Evolutionary conservation across 2,113 vertebrate species (phyloP).

Genomic region (Galemys pyrenaicus): DNA sequence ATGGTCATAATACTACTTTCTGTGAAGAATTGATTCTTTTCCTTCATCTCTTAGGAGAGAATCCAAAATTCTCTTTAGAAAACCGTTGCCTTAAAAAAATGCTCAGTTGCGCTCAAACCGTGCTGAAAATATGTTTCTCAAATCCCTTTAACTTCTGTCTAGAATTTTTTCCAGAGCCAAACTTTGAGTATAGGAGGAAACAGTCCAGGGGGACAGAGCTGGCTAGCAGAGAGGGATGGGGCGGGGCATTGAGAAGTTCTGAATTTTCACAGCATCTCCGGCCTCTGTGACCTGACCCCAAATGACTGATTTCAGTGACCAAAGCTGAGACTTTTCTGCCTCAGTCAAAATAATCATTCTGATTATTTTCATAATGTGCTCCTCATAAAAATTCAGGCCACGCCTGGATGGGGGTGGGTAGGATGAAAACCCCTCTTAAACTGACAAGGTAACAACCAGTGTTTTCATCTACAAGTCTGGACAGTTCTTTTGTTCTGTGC

Average conservation of each 20-base stretch:
- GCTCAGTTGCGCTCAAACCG: background rate
- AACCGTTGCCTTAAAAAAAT: background rate
- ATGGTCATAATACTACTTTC: background rate
- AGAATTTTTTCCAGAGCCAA: background rate
- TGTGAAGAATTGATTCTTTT: background rate
- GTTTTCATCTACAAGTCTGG: background rate
- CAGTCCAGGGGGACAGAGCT: background rate
- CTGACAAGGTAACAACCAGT: background rate
- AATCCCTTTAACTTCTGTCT: background rate
- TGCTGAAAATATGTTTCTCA: background rate
- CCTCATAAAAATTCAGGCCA: background rate
- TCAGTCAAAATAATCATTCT: background rate
- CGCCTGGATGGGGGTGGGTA: background rate
- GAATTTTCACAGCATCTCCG: background rate
- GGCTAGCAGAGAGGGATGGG: background rate
- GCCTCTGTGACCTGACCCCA: background rate
- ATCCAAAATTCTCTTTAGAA: conserved; percentile 34
- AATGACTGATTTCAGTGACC: background rate
- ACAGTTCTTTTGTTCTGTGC: background rate
- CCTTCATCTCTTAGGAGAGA: conserved; percentile 16
- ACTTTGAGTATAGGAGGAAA: background rate
- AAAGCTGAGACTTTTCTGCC: background rate
- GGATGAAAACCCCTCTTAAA: background rate
- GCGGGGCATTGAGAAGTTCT: background rate
- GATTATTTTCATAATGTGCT: background rate